phyloP scores from a whole-genome alignment of 30 jellyfish, hydroid and myxozoan genomes.

The Chrysaora quinquecirrha region DNA sequence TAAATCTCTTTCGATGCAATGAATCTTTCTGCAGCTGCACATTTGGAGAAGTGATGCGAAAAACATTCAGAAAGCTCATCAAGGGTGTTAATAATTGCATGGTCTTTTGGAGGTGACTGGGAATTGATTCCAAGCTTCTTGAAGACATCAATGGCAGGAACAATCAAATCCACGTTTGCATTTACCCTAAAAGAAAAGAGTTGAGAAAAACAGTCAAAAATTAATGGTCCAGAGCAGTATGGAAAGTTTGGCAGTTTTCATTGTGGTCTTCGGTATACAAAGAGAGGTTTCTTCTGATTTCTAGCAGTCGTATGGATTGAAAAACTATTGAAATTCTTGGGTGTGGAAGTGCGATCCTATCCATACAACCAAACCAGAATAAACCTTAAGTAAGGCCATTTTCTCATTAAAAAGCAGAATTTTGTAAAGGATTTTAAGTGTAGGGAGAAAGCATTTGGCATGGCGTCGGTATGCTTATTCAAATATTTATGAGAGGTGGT shows the following conservation, averaged over 20 bases:
- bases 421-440: too few relatives aligned
- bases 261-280: not conserved
- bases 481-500: too few relatives aligned
- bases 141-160: conserved; percentile 71
- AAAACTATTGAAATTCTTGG: not conserved
- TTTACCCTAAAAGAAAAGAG: conserved; percentile 66
- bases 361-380: too few relatives aligned
- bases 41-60: conserved; percentile 62
- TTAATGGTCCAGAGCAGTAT: not conserved
- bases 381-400: too few relatives aligned
- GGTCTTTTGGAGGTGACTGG: conserved; percentile 41
- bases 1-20: conserved; percentile 72
- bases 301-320: not conserved
- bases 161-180: conserved; percentile 84
- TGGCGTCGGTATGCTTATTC: too few relatives aligned
- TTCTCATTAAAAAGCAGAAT: too few relatives aligned
- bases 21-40: conserved; percentile 93
- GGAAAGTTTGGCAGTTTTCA: not conserved
- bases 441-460: too few relatives aligned
- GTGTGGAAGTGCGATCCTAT: not conserved
- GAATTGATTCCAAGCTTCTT: conserved; percentile 30
- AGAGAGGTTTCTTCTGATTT: not conserved
- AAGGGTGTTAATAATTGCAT: conserved; percentile 32
- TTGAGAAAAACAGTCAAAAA: not conserved
- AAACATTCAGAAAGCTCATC: conserved; percentile 78